These are phyloP conservation scores for Pelobates cultripes DNA, from an alignment of 2,797 vertebrate species.

Conservation along the genomic window DNA sequence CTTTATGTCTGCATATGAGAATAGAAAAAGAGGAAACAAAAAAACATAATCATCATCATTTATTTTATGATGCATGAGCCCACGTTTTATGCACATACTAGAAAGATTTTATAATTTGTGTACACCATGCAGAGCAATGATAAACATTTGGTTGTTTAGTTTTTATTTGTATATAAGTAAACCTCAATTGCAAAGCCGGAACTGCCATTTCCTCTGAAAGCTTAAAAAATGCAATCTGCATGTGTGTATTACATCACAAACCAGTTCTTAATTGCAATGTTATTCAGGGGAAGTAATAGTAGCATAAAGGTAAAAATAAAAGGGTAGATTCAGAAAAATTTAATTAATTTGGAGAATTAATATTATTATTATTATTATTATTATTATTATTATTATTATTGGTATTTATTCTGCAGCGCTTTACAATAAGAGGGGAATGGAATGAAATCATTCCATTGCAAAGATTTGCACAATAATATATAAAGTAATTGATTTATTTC, in stretches of 20 bases:
- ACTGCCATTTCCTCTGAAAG: conserved; percentile 19
- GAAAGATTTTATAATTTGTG: conserved; percentile 51
- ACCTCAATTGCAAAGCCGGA: conserved; percentile 1
- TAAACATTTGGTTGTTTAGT: conserved; percentile 28
- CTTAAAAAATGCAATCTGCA: conserved; percentile 11
- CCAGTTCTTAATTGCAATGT: conserved; percentile 20
- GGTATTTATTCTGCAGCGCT: too few relatives aligned
- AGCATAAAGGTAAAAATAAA: not conserved
- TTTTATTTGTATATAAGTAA: conserved; percentile 60
- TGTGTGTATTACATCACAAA: conserved; percentile 22
- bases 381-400: too few relatives aligned
- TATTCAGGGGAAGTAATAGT: conserved; percentile 17
- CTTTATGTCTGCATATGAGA: too few relatives aligned
- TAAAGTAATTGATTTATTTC: too few relatives aligned
- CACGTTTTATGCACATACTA: not conserved
- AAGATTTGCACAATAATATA: too few relatives aligned
- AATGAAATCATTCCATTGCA: too few relatives aligned
- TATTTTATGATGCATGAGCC: conserved; percentile 7
- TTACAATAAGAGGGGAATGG: too few relatives aligned
- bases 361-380: too few relatives aligned
- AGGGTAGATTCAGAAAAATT: too few relatives aligned
- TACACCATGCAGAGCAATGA: conserved; percentile 17
- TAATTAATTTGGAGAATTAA: too few relatives aligned
- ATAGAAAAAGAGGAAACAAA: too few relatives aligned
- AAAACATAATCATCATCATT: not conserved